A percentile compares a stretch with the other conserved stretches of the same genome.
These are phyloP conservation scores for Poecilia velifera DNA, from an alignment of 2,797 vertebrate genomes.

Conservation along the genomic window DNA sequence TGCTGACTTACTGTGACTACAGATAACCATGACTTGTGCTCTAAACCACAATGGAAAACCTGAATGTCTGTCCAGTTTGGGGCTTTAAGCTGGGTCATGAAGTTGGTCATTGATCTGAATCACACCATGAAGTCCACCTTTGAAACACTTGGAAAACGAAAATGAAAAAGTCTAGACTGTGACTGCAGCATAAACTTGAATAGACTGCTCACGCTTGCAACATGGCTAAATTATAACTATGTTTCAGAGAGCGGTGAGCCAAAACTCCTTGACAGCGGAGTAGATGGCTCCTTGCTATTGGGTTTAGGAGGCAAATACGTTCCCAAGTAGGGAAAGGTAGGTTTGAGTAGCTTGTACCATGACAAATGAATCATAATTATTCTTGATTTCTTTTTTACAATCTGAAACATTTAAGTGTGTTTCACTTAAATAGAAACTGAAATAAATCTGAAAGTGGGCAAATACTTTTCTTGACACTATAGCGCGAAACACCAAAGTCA, in stretches of 20 bases:
- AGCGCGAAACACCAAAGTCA: slow-evolving; percentile 6
- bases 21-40: background rate
- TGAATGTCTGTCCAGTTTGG: background rate
- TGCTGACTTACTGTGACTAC: background rate
- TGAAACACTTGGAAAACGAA: background rate
- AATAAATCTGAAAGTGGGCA: background rate
- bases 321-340: background rate
- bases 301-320: background rate
- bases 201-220: background rate
- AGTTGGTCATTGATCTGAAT: background rate
- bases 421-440: background rate
- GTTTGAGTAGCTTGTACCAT: no score
- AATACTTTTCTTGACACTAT: background rate
- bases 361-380: background rate
- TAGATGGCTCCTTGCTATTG: background rate
- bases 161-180: background rate
- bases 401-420: background rate
- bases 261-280: background rate
- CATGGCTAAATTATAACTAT: background rate
- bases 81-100: background rate
- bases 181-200: background rate
- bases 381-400: background rate
- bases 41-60: background rate
- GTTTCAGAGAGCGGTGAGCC: background rate
- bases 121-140: background rate